Percentiles rank a stretch among this genome's conserved stretches.
Evolutionary conservation across 1,140 invertebrate genomes (phyloP).

Genomic region (Eriocheir sinensis): DNA sequence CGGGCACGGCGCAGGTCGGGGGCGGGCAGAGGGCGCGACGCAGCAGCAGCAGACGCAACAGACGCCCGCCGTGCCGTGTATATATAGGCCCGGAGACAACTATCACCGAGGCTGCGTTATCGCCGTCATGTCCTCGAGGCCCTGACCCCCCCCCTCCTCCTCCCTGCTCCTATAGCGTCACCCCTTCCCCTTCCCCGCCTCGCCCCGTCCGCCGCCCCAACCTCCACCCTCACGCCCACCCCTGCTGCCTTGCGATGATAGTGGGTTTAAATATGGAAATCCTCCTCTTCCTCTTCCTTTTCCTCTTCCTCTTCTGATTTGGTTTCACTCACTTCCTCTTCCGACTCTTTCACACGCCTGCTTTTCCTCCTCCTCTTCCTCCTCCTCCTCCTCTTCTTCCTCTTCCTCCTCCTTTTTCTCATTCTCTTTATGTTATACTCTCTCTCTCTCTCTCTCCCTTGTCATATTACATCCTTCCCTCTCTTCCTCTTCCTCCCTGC

Average conservation of each 20-base stretch:
- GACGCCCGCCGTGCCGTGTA: neutral
- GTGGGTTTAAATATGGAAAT: neutral
- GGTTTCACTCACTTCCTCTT: neutral
- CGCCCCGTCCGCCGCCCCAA: neutral
- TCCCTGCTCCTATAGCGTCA: no score
- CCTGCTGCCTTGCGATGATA: neutral
- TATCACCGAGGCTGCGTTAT: slow-evolving; percentile 1
- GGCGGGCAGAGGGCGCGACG: no score
- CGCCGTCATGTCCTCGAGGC: neutral
- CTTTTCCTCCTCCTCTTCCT: neutral
- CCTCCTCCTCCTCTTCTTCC: neutral
- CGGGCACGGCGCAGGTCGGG: neutral
- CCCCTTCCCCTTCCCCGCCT: neutral
- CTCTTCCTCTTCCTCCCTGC: no score
- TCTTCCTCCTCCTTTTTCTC: no score
- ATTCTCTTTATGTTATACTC: no score
- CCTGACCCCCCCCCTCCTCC: neutral
- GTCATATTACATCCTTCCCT: no score
- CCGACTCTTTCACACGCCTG: no score
- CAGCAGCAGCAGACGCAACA: no score
- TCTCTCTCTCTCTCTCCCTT: no score
- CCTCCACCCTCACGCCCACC: neutral
- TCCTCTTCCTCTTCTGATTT: neutral
- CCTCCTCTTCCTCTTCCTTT: neutral
- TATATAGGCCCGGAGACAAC: slow-evolving; percentile 11